Evolutionary conservation across 2,888 invertebrate genomes (phyloP), one percentile per base, ranked within the genome.

Genomic region (Drosophila percnosoma): DNA sequence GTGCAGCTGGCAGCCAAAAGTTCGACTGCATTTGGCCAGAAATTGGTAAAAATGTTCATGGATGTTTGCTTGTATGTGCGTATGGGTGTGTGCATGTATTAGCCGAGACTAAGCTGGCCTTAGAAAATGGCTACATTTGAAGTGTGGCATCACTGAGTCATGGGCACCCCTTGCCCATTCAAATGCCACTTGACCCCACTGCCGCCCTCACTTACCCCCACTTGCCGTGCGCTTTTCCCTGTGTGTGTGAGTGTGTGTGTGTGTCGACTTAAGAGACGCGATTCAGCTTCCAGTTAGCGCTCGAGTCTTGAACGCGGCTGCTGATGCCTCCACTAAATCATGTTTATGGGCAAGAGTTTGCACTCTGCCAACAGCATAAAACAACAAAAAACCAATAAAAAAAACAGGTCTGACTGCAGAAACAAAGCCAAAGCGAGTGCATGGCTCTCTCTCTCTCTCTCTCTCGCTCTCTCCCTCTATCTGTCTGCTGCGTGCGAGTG

Each of bases 321-420:
- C 68, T 48, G 60, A 53, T 62, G 61, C 67, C 66, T 62, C 64
- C 58, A 78, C 69, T 80, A 75, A 80, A 80, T 78, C 75, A 80
- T 81, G 65, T 80, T 81, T 78, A 63, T 77, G 55, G 66, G 42
- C 72, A 72, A 64, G 60, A 70, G 53, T 75, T 80, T 65, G 63
- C 61, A 51, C 79, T 69, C 80, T 66, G 53, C 34, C 66, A 63
- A 53, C 65, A 74, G 54, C 70, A 73, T 49, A 60, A 63, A 40
- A 36, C 33, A 45, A 51, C 58, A 42, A 40, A 21, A 34, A 53
- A 6, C 21, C 21, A 21, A n/a, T 24, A 62, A 31, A 42, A 38
- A 49, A 75, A 80, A 80, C 79, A 52, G 70, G 81, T 78, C 78
- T 78, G 66, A 65, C 52, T 80, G 75, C 75, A 80, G 65, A 77